Percentiles rank a stretch among this genome's conserved stretches.
Evolutionary conservation across 2,797 vertebrate species (phyloP).

Genomic region (Artibeus jamaicensis): DNA sequence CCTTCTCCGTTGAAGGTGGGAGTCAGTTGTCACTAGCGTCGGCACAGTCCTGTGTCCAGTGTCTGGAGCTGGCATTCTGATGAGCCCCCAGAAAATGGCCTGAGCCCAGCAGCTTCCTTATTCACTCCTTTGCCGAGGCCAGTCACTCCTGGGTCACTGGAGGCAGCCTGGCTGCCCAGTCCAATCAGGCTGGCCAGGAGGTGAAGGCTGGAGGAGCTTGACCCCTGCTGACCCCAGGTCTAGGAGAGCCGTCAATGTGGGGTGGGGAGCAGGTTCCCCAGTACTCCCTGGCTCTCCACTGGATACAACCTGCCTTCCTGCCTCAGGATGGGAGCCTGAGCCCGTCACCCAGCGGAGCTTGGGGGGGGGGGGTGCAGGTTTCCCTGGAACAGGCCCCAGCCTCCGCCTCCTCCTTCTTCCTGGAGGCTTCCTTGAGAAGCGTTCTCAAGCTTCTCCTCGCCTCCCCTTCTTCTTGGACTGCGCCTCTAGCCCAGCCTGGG

Average conservation of each 20-base stretch:
- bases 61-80: not conserved
- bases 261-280: not conserved
- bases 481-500: not conserved
- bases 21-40: rapidly evolving
- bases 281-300: not conserved
- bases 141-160: not conserved
- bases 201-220: not conserved
- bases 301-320: not conserved
- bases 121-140: conserved; percentile 18
- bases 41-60: not conserved
- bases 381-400: not conserved
- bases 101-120: conserved; percentile 21
- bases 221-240: not conserved
- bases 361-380: not conserved
- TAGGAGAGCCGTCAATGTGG: not conserved
- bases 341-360: not conserved
- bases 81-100: conserved; percentile 3
- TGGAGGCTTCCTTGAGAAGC: not conserved
- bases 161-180: not conserved
- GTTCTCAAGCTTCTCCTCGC: not conserved
- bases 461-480: not conserved
- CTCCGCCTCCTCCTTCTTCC: not conserved
- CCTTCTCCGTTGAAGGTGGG: not conserved
- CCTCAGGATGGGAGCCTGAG: not conserved
- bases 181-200: not conserved